Evolutionary conservation across 2,113 vertebrate species (phyloP).

Genomic region (Tragulus kanchil): DNA sequence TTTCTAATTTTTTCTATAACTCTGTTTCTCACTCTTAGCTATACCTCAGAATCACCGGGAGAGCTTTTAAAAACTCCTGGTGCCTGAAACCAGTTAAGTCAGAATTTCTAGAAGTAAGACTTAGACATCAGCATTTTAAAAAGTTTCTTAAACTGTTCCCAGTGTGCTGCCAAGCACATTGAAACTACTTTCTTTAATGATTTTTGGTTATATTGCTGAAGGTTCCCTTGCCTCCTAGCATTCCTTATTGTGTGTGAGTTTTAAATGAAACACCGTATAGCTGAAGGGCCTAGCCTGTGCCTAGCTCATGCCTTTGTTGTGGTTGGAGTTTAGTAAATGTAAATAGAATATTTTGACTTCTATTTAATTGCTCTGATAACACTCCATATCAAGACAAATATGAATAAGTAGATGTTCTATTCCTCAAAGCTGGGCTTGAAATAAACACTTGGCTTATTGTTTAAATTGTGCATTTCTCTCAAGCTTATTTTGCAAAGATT

Average conservation of each 20-base stretch:
- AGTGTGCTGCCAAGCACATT: background rate
- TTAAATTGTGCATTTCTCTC: constrained; percentile 1
- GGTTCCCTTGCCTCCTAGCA: background rate
- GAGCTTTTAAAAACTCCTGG: background rate
- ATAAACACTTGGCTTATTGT: background rate
- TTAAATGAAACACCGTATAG: background rate
- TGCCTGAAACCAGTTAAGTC: background rate
- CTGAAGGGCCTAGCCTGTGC: background rate
- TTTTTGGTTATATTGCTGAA: background rate
- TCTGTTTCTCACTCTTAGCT: background rate
- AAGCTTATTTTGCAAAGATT: background rate
- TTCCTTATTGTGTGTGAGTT: background rate
- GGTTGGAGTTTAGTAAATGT: background rate
- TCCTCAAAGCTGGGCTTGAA: background rate
- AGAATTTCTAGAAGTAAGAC: background rate
- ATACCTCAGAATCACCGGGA: background rate
- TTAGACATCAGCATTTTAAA: background rate
- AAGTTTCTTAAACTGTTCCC: background rate
- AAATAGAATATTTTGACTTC: constrained; percentile 3
- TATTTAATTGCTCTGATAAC: background rate
- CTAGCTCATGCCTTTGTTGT: background rate
- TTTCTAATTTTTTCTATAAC: background rate
- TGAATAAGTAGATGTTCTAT: background rate
- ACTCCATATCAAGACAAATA: background rate
- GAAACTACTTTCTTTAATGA: background rate